Base-by-base conservation (phyloP, 2,888 invertebrate species). In the Noctua janthina region DNA sequence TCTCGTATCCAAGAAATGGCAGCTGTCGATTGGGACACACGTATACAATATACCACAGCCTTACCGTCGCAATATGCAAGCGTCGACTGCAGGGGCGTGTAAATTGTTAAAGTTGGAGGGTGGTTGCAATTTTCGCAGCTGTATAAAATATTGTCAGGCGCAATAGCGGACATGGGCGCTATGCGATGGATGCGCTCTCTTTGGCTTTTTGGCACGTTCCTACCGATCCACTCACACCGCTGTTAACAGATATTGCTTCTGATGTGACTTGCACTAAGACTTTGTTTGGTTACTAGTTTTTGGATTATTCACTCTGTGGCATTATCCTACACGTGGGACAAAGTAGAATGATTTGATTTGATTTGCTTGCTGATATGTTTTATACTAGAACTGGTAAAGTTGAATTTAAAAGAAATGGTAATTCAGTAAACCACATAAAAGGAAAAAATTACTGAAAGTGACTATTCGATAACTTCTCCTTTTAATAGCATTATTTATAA, bases 61-160 rank as follows among this genome's bases (percentile, higher is more conserved):
- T 85, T 89, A 90, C 76, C 74, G 84, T 71, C 82, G 91, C 93
- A 93, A 93, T 93, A 93, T 94, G 92, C 93, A 92, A 89, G 91
- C 91, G 91, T 89, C 90, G 90, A 89, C 90, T 87, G 91, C 90
- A 91, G 90, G 90, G 90, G 90, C 90, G 92, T 94, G 95, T 94
- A 95, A 96, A 95, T 96, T 96, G 95, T 94, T 94, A 94, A 95
- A 96, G 95, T 96, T 96, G 92, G 93, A 92, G 92, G 89, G 93
- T 90, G 94, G 94, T 95, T 94, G 95, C 95, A 95, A 96, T 96
- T 95, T 95, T 94, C 95, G 87, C 93, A 93, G 94, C 92, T 92
- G 93, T 94, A 94, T 95, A 95, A 95, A 96, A 96, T 95, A 96
- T 95, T 94, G 94, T 94, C 94, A 94, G 91, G 90, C 90, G 91